Percentiles rank a stretch among this genome's conserved stretches.
Conservation (phyloP, 2,888 invertebrate genomes). For the Branchellion lobata region DNA sequence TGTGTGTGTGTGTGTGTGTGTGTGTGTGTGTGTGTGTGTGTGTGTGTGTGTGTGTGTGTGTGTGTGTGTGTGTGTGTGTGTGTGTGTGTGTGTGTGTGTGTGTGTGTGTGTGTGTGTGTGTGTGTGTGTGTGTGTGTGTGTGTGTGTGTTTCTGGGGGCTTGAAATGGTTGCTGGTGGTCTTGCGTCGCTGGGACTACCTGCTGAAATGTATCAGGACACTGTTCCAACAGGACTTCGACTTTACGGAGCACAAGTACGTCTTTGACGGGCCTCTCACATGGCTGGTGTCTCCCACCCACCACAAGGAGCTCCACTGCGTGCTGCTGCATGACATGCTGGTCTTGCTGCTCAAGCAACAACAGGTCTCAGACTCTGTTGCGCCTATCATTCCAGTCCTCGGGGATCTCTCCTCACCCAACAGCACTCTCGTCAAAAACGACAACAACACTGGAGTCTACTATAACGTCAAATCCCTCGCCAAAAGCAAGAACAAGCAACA, state of each 20-base stretch:
- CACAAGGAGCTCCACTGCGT: conserved; percentile 77
- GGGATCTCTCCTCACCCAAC: neutral
- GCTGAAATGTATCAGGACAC: no score
- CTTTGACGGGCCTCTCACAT: conserved; percentile 79
- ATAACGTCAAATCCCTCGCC: neutral
- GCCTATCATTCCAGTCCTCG: neutral
- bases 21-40: no score
- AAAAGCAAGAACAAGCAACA: neutral
- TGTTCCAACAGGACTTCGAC: conserved; percentile 65
- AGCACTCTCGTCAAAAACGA: neutral
- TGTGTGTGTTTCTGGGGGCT: no score
- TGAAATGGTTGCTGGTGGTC: no score
- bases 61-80: no score
- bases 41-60: no score
- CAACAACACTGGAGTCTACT: neutral
- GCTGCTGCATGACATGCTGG: conserved; percentile 79
- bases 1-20: no score
- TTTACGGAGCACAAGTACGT: conserved; percentile 77
- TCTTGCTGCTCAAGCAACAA: conserved; percentile 76
- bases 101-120: no score
- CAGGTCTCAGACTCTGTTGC: neutral
- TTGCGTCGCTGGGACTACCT: no score
- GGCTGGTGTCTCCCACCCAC: conserved; percentile 69
- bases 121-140: no score
- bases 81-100: no score